Evolutionary conservation across 1,140 invertebrate genomes (phyloP).

Genomic region (Trachymyrmex septentrionalis): DNA sequence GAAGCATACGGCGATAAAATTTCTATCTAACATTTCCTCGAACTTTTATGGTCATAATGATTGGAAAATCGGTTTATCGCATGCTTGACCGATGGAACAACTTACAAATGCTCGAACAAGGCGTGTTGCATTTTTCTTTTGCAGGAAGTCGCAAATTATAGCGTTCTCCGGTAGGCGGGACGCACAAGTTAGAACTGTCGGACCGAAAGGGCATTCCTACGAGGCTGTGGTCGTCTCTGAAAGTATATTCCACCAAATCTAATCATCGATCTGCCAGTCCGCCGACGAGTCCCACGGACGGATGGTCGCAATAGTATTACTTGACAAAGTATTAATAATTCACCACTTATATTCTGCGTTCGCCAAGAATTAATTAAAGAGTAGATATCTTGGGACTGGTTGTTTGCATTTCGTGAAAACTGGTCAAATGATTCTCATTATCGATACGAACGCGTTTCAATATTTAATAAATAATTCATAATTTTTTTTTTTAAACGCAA

Average conservation of each 20-base stretch:
- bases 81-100: neutral
- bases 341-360: conserved; percentile 10
- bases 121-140: conserved; percentile 21
- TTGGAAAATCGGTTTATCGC: neutral
- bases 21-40: neutral
- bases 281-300: conserved; percentile 7
- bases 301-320: neutral
- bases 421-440: neutral
- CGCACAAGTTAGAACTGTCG: conserved; percentile 33
- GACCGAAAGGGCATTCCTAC: conserved; percentile 54
- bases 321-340: conserved; percentile 27
- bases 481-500: neutral
- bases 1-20: neutral
- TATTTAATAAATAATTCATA: neutral
- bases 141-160: conserved; percentile 40
- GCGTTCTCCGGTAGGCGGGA: conserved; percentile 5
- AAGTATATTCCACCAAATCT: conserved; percentile 63
- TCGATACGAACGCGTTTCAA: neutral
- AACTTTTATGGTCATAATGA: neutral
- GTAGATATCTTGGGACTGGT: neutral
- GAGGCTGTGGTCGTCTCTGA: conserved; percentile 69
- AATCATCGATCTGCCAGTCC: conserved; percentile 34
- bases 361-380: conserved; percentile 1
- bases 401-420: conserved; percentile 20
- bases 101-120: neutral